A percentile compares a stretch with the other conserved stretches of the same genome.
phyloP scores from a whole-genome alignment of 1,140 invertebrate species.

The Achroia grisella region DNA sequence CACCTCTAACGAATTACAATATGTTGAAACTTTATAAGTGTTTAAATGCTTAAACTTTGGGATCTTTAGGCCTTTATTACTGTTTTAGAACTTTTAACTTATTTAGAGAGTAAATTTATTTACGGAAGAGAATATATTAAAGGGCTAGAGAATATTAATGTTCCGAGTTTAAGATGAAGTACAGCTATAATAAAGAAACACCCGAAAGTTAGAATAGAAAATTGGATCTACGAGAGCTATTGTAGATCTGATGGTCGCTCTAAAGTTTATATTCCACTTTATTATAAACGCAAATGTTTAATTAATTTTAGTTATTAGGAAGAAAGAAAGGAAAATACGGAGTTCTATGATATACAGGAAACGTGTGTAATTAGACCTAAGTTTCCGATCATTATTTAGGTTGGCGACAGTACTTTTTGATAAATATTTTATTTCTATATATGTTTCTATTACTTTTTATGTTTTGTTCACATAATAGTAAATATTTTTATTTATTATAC shows the following conservation, averaged over 20 bases:
- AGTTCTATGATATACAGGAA: too few relatives aligned
- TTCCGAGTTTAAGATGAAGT: constrained; percentile 29
- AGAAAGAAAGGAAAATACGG: too few relatives aligned
- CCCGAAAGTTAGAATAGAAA: constrained; percentile 1
- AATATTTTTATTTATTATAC: too few relatives aligned
- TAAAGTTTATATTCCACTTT: too few relatives aligned
- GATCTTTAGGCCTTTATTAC: constrained; percentile 7
- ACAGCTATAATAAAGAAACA: constrained; percentile 20
- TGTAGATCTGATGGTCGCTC: background rate
- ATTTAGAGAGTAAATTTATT: constrained; percentile 54
- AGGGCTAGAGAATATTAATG: constrained; percentile 47
- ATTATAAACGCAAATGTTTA: too few relatives aligned
- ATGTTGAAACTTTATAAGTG: constrained; percentile 10
- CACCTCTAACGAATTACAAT: constrained; percentile 7
- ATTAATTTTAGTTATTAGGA: too few relatives aligned
- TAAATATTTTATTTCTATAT: too few relatives aligned
- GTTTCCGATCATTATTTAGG: too few relatives aligned
- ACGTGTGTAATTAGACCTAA: too few relatives aligned
- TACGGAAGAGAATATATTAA: constrained; percentile 46
- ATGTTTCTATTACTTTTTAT: too few relatives aligned
- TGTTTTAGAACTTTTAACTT: constrained; percentile 15
- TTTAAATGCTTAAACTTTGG: constrained; percentile 7
- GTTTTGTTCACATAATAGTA: too few relatives aligned
- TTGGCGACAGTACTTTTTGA: too few relatives aligned
- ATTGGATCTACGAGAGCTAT: background rate